Percentiles rank a stretch among this genome's conserved stretches.
Evolutionary conservation across 2,888 invertebrate species (phyloP).

Genomic region (Perizoma flavofasciatum): DNA sequence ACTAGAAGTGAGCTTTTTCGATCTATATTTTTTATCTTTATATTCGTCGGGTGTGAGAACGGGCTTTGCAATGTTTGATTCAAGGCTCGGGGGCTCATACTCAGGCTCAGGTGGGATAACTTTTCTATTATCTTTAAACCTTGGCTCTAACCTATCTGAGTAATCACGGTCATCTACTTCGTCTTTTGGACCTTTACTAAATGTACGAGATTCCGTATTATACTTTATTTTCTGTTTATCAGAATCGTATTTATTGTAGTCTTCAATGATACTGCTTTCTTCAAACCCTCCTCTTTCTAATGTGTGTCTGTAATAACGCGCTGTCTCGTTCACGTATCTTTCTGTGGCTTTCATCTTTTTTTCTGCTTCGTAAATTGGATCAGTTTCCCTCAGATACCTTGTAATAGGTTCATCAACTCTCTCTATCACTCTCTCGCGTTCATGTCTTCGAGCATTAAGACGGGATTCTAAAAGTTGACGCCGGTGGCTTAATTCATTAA

Average conservation of each 20-base stretch:
- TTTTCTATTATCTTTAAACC: constrained; percentile 62
- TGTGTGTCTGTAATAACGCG: constrained; percentile 82
- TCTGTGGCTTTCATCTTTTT: constrained; percentile 79
- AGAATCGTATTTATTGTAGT: constrained; percentile 76
- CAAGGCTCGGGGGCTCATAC: constrained; percentile 87
- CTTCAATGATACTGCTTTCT: constrained; percentile 80
- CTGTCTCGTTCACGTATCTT: constrained; percentile 83
- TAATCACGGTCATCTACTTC: constrained; percentile 72
- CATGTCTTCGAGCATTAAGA: constrained; percentile 85
- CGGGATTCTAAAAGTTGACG: constrained; percentile 90
- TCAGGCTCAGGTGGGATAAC: constrained; percentile 79
- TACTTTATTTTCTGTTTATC: constrained; percentile 75
- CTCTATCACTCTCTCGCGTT: constrained; percentile 59
- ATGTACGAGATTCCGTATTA: constrained; percentile 69
- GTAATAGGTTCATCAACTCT: constrained; percentile 67
- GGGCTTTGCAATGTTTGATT: constrained; percentile 81
- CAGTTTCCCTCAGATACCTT: constrained; percentile 73
- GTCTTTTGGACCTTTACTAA: constrained; percentile 63
- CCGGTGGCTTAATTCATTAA: constrained; percentile 87
- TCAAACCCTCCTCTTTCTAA: constrained; percentile 82
- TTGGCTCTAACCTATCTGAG: constrained; percentile 62
- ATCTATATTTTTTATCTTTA: constrained; percentile 79
- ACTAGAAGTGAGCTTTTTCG: constrained; percentile 77
- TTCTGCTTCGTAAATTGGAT: constrained; percentile 75
- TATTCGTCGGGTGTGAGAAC: constrained; percentile 85